phyloP scores from a whole-genome alignment of 1,140 invertebrate species.

The Brachionus manjavacas region DNA sequence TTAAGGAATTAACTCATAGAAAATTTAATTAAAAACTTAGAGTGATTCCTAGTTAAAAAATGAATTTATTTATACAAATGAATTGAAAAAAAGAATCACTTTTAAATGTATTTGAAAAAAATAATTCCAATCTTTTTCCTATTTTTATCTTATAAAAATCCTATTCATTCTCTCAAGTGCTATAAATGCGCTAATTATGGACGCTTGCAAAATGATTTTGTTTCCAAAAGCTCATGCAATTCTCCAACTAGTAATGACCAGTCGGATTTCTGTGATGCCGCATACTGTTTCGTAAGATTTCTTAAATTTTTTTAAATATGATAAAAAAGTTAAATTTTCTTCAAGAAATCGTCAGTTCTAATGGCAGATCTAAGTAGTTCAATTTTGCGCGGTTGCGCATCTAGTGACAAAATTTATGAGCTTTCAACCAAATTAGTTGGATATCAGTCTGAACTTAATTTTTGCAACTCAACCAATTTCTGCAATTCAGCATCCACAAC shows the following conservation, averaged over 20 bases:
- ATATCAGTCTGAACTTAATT: background rate
- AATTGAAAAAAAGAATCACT: background rate
- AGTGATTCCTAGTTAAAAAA: background rate
- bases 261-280: background rate
- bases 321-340: no score
- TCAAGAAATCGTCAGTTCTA: background rate
- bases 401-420: background rate
- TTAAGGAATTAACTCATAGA: background rate
- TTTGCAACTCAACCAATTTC: background rate
- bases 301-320: no score
- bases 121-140: background rate
- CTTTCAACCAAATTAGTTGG: background rate
- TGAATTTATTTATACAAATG: background rate
- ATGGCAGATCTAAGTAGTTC: background rate
- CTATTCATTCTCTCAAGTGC: background rate
- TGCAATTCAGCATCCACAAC: background rate
- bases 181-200: background rate
- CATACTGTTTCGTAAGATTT: conserved; percentile 1
- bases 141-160: background rate
- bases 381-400: background rate
- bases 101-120: background rate
- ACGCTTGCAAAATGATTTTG: background rate
- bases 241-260: background rate
- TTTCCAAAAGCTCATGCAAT: background rate
- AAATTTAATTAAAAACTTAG: background rate